phyloP scores from a whole-genome alignment of 2,888 invertebrate species.

The Meghimatium bilineatum region DNA sequence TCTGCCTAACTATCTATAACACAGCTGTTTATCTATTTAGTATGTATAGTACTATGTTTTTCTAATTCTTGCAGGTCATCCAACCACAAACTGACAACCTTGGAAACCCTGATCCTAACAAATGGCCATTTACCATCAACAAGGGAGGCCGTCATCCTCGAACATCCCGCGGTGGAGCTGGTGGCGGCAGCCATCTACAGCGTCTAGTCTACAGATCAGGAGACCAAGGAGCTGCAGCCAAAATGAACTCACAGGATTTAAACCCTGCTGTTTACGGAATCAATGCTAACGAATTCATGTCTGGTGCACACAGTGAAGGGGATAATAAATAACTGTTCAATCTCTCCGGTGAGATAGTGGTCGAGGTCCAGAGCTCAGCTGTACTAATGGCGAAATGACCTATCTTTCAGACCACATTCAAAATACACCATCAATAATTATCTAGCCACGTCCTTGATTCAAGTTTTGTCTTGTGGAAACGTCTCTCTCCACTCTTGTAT shows the following conservation, averaged over 20 bases:
- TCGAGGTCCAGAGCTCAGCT: not conserved
- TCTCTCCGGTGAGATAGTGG: not conserved
- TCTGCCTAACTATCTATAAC: no score
- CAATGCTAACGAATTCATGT: constrained; percentile 26
- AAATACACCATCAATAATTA: no score
- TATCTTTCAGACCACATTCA: no score
- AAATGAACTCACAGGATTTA: not conserved
- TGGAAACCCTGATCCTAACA: constrained; percentile 36
- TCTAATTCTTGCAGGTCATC: not conserved
- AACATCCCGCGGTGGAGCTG: not conserved
- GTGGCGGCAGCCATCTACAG: not conserved
- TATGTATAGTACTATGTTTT: no score
- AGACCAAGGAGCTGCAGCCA: not conserved
- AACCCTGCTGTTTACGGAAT: constrained; percentile 33
- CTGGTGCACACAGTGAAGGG: not conserved
- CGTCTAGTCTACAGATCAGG: constrained; percentile 25
- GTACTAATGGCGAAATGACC: no score
- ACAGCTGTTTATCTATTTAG: no score
- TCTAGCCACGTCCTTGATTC: no score
- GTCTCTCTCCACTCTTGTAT: no score
- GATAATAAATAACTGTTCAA: no score
- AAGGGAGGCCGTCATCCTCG: constrained; percentile 11
- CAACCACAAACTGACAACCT: constrained; percentile 31
- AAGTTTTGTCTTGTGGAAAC: no score
- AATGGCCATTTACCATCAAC: constrained; percentile 45